Conservation (phyloP, 1,140 invertebrate genomes). For the Dysdera silvatica region DNA sequence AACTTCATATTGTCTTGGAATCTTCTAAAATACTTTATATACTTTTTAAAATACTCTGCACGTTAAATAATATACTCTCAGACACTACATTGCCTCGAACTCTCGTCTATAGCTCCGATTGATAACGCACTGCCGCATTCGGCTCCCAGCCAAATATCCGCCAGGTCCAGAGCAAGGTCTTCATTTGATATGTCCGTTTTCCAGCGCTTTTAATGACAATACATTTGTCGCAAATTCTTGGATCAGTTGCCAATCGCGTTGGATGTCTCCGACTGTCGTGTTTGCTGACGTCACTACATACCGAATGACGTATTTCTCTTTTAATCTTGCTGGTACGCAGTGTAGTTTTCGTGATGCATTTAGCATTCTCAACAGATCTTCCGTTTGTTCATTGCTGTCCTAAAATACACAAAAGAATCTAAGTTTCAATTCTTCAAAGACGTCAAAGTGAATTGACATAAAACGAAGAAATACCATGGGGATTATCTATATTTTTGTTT, state of each 20-base stretch:
- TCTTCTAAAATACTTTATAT: too few relatives aligned
- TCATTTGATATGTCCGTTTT: too few relatives aligned
- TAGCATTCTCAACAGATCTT: constrained; percentile 49
- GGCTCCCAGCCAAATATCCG: too few relatives aligned
- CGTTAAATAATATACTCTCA: too few relatives aligned
- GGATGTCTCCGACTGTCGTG: constrained; percentile 80
- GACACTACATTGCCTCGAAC: too few relatives aligned
- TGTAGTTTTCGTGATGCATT: constrained; percentile 50
- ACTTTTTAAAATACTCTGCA: too few relatives aligned
- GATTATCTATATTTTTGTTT: background rate
- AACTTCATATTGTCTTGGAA: too few relatives aligned
- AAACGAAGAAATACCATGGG: background rate
- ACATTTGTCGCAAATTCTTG: too few relatives aligned
- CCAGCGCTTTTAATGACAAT: too few relatives aligned
- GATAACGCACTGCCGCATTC: too few relatives aligned
- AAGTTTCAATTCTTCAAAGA: background rate
- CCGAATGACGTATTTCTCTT: constrained; percentile 78
- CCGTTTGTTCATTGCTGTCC: constrained; percentile 50
- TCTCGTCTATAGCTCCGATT: too few relatives aligned
- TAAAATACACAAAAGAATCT: constrained; percentile 26
- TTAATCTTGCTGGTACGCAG: constrained; percentile 48
- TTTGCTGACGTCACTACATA: constrained; percentile 86
- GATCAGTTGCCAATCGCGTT: constrained; percentile 82
- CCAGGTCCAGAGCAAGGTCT: too few relatives aligned
- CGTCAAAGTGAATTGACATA: background rate